Base-by-base conservation (phyloP, 2,797 vertebrate species). In the Buceros bicornis region DNA sequence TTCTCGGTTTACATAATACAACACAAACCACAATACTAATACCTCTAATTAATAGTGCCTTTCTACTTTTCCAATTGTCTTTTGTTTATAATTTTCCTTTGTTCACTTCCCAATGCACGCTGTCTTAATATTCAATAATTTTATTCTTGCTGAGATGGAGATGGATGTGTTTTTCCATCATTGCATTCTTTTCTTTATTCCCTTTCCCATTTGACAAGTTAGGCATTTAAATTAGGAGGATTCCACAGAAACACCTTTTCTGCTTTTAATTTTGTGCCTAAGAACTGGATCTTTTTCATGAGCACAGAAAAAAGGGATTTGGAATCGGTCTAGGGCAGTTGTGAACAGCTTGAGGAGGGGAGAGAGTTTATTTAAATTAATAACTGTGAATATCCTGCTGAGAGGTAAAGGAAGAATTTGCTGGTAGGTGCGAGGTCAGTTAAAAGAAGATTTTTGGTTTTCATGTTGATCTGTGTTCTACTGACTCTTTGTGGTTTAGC, bases 1-100 rank as follows among this genome's bases (percentile, higher is more conserved):
- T 88, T 96, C 77, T 82, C 47, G 16, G 72, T 86, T 94, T 90
- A 51, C 16, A 16, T 81, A 53, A 67, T 74, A 42, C 51, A 78
- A 54, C 42, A 40, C 54, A 86, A 90, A 78, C 60, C 31, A 64
- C 50, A 43, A 0, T 71, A 28, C 73, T 83, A 21, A 62, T 90
- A 54, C 50, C 47, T 83, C 24, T 69, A 90, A 85, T 93, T 92
- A 82, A 77, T 40, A 24, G 42, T 91, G 43, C 54, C 48, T 94
- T 90, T 84, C 31, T 87, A 43, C 31, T n/a, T 91, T 85, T 89
- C 64, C 37, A 76, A 0, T 47, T 82, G 35, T 62, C 43, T 79
- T 93, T 92, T 92, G 42, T 64, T 78, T 74, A 47, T 93, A 2
- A 4, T 87, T 92, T 91, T 73, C 47, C 43, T 66, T 82, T 91